Base-by-base conservation (phyloP, 2,888 invertebrate genomes). In the Platynereis dumerilii region DNA sequence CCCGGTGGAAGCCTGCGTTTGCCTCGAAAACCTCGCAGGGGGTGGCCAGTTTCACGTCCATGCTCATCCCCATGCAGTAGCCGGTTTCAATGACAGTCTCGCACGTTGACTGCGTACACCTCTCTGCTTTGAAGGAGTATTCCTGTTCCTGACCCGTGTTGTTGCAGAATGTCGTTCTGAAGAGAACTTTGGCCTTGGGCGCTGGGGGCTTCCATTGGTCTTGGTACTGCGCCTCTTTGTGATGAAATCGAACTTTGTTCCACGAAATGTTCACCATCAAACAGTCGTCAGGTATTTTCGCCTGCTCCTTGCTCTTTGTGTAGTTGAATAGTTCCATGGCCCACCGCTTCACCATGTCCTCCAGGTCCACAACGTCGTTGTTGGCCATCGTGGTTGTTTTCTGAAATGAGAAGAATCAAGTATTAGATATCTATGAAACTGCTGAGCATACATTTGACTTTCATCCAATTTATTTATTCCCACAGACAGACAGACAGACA, bases 21-120 rank as follows among this genome's bases (percentile, higher is more conserved):
- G 82, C 70, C 70, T 84, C 83, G 15, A 83, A 76, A 22, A 85
- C 78, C 73, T 83, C 83, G 62, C 83, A 78, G 1, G 84, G 84
- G 27, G 82, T 81, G 69, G 81, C 80, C 57, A 85, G 59, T n/a
- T 76, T 77, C 44, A 84, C 66, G 64, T 79, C 78, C 53, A 81
- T 77, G 70, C 84, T 83, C 27, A 78, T 70, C 20, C 81, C 82
- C 55, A 79, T 75, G 22, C 73, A 77, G 10, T 71, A 61, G 2
- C 69, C 68, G 56, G 68, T 59, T 22, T 66, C 69, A 29, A 74
- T 65, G 24, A 64, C 60, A 3, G 79, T 78, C 3, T 78, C 80
- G 54, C 79, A 78, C 3, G 74, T 73, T 28, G 81, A 81, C 0
- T 72, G 65, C 0, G 84, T 83, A 0, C 74, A 52, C 27, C 76